Evolutionary conservation across 2,797 vertebrate species (phyloP).

Genomic region (Channallabes apus): DNA sequence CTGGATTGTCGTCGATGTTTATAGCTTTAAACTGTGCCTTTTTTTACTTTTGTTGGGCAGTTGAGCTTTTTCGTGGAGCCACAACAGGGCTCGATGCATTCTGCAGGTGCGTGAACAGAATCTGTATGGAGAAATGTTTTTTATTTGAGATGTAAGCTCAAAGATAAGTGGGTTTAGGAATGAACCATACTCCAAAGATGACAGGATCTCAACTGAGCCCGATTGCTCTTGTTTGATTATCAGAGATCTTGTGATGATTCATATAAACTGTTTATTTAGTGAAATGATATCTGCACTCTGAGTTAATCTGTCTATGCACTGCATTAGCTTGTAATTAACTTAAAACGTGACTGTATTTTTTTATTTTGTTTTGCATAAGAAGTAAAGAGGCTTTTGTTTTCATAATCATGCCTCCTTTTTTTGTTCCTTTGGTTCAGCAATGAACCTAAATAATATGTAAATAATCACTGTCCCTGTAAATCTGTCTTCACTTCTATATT

Average conservation of each 20-base stretch:
- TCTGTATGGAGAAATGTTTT: not conserved
- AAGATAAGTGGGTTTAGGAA: not conserved
- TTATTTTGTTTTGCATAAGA: not conserved
- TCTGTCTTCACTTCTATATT: not conserved
- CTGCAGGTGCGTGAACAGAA: not conserved
- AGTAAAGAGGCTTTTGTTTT: conserved; percentile 26
- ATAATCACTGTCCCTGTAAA: not conserved
- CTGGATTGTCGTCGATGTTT: not conserved
- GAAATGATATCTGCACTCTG: not conserved
- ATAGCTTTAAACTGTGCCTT: not conserved
- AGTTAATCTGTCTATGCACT: not conserved
- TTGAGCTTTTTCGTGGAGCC: conserved; percentile 1
- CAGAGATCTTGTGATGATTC: not conserved
- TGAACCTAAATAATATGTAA: not conserved
- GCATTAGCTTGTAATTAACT: conserved; percentile 24
- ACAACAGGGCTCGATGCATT: not conserved
- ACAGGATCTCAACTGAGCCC: not conserved
- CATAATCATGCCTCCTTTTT: not conserved
- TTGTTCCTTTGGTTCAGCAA: not conserved
- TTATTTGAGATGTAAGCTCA: not conserved
- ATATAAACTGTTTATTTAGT: conserved; percentile 17
- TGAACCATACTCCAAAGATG: not conserved
- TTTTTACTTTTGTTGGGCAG: not conserved
- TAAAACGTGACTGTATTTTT: conserved; percentile 44
- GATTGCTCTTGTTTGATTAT: not conserved